Evolutionary conservation across 2,113 vertebrate genomes (phyloP), one percentile per base, ranked within the genome.

Genomic region (Progne subis): DNA sequence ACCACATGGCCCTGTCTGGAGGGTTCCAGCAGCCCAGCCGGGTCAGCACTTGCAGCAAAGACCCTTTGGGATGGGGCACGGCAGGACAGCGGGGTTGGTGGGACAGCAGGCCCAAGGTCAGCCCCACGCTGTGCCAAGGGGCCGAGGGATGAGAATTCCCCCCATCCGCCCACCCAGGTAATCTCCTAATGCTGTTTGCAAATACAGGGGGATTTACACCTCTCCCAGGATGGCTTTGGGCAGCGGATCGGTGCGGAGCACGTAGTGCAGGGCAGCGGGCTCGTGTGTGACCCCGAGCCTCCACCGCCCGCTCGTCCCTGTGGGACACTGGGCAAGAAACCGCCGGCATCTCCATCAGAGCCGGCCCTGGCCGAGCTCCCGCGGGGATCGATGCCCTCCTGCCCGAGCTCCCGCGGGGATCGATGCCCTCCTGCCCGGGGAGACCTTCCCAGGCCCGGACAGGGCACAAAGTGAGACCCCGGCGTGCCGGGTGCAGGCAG

Each of bases 101-200:
- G 67, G 75, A 14, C 0, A 1, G 15, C 16, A 9, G 6, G 5
- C 6, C 6, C 41, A 5, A 55, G 65, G 61, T 64, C 72, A 82
- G 61, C 21, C 41, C 65, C 1, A 2, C 0, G 0, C 37, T 4
- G 6, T 56, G 71, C 39, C 2, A 2, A 6, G 75, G 84, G 37
- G 19, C 6, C 14, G 39, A 20, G 18, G 83, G 76, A 6, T 3
- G 29, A 57, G 86, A 63, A 77, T 47, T 28, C 50, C 46, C 18
- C 32, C 16, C 24, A 9, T 37, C 82, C 1, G 0, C 34, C 39
- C 8, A 0, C 14, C 68, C 95, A 86, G 76, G 86, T 94, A 89
- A 97, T 95, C 94, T 57, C 44, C 34, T 88, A 72, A 82, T 41
- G 80, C 88, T 82, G 95, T 88, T 88, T 88, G 92, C 71, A 53